phyloP scores from a whole-genome alignment of 1,140 invertebrate species.

The Papilio machaon region DNA sequence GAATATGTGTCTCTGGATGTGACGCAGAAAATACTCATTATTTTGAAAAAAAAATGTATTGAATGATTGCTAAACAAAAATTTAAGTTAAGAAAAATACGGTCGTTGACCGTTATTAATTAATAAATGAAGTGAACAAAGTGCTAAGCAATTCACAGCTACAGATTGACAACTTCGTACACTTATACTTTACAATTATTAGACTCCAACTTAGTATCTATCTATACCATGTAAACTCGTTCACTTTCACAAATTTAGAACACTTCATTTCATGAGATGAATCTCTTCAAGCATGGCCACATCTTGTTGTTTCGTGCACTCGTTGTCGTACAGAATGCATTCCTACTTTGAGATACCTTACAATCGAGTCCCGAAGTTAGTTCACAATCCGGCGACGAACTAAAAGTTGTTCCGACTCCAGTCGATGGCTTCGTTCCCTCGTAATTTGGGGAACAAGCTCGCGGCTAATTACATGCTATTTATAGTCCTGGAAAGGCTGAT shows the following conservation, averaged over 20 bases:
- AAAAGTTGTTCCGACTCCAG: slow-evolving; percentile 35
- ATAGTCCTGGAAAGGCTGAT: neutral
- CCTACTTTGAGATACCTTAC: slow-evolving; percentile 43
- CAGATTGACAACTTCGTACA: neutral
- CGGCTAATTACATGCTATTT: slow-evolving; percentile 26
- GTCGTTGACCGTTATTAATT: neutral
- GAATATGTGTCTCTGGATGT: slow-evolving; percentile 5
- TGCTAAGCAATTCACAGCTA: neutral
- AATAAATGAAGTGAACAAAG: too few relatives aligned
- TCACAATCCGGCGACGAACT: slow-evolving; percentile 38
- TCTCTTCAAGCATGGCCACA: neutral
- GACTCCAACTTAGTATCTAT: neutral
- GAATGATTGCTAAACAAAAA: too few relatives aligned
- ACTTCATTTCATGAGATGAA: neutral
- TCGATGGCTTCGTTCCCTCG: slow-evolving; percentile 37
- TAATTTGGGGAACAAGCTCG: slow-evolving; percentile 28
- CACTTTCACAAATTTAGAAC: neutral
- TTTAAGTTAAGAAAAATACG: too few relatives aligned
- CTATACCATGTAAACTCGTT: neutral
- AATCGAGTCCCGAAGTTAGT: slow-evolving; percentile 41
- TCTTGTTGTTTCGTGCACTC: neutral
- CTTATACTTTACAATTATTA: neutral
- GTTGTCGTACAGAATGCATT: slow-evolving; percentile 18
- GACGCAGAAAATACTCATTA: neutral
- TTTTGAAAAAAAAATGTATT: neutral